Evolutionary conservation across 2,797 vertebrate genomes (phyloP), one percentile per base, ranked within the genome.

Genomic region (Siniperca obscura): DNA sequence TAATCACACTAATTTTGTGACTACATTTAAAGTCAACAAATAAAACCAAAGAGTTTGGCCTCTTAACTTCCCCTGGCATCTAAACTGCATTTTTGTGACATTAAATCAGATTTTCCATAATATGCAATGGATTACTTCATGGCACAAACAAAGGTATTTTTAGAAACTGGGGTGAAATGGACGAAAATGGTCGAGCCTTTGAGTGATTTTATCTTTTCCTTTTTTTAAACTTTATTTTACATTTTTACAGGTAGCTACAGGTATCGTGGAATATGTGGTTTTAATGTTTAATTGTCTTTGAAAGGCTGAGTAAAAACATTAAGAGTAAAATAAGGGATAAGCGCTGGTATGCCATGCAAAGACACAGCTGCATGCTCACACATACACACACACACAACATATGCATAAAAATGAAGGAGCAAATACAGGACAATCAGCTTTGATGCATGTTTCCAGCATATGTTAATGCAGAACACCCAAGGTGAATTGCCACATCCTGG

Each of bases 81-180:
- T 34, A 34, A 36, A 66, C 76, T 62, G 66, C 84, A 89, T 92
- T 78, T 87, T 84, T 87, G 70, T 82, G 70, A 83, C 81, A 78
- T 82, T 82, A 82, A 82, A 78, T 87, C 80, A 81, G 55, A 84
- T 90, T 91, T 89, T 88, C 81, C 83, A 74, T 76, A 81, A 87
- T 66, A 83, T 76, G 40, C 46, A 56, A 74, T 70, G 48, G 46
- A 91, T 77, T 83, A 71, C 75, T 86, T 83, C 40, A 77, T 82
- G 69, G 48, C 59, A 84, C 42, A 80, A 88, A 70, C 69, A 66
- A 59, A 62, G 27, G 68, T 82, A 84, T 86, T 87, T 86, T 77
- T 84, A 76, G 75, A 82, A 78, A 74, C 7, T 36, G 36, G 46
- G 44, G 48, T 83, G 46, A 80, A 80, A 70, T 1, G 7, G 65